Evolutionary conservation across 2,113 vertebrate genomes (phyloP).

Genomic region (Notothenia coriiceps): DNA sequence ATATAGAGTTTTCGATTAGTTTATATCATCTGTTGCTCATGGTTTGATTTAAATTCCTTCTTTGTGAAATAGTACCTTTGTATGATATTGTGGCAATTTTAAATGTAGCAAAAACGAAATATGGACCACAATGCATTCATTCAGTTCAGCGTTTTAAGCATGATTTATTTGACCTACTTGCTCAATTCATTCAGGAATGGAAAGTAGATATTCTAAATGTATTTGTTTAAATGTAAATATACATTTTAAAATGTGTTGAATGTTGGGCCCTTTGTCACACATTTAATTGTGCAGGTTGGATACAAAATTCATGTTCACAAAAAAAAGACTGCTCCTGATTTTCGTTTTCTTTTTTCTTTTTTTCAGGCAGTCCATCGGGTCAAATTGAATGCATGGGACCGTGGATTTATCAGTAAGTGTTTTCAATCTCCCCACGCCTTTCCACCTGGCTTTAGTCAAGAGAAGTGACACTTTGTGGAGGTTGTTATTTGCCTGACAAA

Average conservation of each 20-base stretch:
- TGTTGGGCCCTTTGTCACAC: not conserved
- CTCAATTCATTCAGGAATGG: not conserved
- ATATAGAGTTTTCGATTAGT: not conserved
- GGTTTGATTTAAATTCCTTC: not conserved
- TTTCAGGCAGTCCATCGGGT: conserved; percentile 55
- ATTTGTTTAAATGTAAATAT: not conserved
- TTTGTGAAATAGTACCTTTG: not conserved
- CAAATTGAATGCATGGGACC: conserved; percentile 25
- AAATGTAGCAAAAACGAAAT: conserved; percentile 10
- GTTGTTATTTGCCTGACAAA: conserved; percentile 43
- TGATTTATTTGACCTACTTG: not conserved
- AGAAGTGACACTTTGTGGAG: conserved; percentile 37
- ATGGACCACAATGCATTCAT: not conserved
- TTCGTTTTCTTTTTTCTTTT: conserved; percentile 45
- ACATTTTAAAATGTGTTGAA: not conserved
- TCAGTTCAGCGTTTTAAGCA: not conserved
- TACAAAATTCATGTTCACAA: too few species aligned
- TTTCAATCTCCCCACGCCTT: conserved; percentile 19
- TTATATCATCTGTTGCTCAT: conserved; percentile 2
- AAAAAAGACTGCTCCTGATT: not conserved
- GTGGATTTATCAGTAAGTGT: conserved; percentile 70
- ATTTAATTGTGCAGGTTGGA: too few species aligned
- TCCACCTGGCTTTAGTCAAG: conserved; percentile 49
- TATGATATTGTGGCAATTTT: not conserved
- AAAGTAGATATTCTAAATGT: not conserved